Conservation (phyloP, 2,888 invertebrate species). For the Ophion obscuratus region DNA sequence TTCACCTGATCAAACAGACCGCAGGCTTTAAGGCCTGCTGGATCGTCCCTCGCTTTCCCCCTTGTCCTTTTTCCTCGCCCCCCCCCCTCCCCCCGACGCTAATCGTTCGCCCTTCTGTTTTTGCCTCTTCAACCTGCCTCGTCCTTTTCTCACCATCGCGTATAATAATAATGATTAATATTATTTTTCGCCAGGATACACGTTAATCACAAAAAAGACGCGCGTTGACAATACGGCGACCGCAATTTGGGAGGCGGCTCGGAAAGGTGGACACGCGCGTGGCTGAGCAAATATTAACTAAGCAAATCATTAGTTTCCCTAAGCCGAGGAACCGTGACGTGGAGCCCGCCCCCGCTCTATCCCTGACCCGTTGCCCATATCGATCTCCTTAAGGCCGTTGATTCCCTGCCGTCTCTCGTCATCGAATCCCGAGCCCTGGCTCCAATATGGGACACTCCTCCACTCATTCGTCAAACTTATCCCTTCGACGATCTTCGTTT, state of each 20-base stretch:
- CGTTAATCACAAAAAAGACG: conserved; percentile 14
- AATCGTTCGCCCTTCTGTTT: not conserved
- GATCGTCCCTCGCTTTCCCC: not conserved
- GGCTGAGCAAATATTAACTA: not conserved
- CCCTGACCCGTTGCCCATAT: not conserved
- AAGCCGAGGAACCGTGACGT: not conserved
- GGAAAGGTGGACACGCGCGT: not conserved
- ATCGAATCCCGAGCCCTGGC: not conserved
- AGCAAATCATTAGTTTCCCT: conserved; percentile 1
- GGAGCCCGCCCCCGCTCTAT: not conserved
- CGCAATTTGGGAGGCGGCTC: conserved; percentile 23
- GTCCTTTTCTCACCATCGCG: not conserved
- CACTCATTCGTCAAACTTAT: not conserved
- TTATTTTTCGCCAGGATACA: not conserved
- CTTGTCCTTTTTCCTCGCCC: not conserved
- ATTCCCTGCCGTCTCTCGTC: not conserved
- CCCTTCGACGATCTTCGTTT: not conserved
- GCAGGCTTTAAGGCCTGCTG: not conserved
- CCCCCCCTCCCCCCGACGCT: not conserved
- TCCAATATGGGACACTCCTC: not conserved
- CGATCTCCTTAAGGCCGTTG: not conserved
- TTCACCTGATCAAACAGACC: conserved; percentile 83
- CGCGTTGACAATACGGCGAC: conserved; percentile 42
- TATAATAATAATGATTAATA: not conserved
- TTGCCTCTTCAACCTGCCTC: too few species aligned